phyloP scores from a whole-genome alignment of 2,888 invertebrate species.

The Phania funesta region DNA sequence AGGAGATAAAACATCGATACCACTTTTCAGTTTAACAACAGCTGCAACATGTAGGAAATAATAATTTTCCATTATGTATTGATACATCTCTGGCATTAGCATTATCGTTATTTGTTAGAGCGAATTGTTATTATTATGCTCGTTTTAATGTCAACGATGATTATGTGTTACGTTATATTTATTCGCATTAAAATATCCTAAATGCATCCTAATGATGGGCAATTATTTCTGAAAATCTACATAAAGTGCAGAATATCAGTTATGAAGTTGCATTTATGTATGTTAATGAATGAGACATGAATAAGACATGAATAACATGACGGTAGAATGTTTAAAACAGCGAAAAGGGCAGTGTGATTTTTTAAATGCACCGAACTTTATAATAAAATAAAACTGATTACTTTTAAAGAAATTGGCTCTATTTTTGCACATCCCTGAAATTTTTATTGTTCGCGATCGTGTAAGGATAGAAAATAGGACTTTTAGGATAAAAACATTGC shows the following conservation, averaged over 20 bases:
- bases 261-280: background rate
- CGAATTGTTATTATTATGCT: background rate
- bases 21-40: constrained; percentile 35
- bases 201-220: constrained; percentile 13
- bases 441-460: no score
- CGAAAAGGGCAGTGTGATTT: background rate
- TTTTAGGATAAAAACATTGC: no score
- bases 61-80: constrained; percentile 10
- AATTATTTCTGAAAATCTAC: background rate
- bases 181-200: background rate
- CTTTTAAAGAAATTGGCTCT: no score
- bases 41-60: constrained; percentile 26
- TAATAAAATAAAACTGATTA: no score
- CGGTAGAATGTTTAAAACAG: background rate
- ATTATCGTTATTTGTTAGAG: background rate
- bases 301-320: background rate
- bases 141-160: background rate
- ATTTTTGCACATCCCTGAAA: no score
- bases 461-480: no score
- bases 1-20: background rate
- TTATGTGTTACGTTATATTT: background rate
- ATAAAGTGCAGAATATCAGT: background rate
- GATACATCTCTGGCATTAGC: background rate
- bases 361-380: no score
- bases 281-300: background rate